A percentile compares a stretch with the other conserved stretches of the same genome.
Evolutionary conservation across 2,113 vertebrate species (phyloP).

Genomic region (Lipophrys pholis): DNA sequence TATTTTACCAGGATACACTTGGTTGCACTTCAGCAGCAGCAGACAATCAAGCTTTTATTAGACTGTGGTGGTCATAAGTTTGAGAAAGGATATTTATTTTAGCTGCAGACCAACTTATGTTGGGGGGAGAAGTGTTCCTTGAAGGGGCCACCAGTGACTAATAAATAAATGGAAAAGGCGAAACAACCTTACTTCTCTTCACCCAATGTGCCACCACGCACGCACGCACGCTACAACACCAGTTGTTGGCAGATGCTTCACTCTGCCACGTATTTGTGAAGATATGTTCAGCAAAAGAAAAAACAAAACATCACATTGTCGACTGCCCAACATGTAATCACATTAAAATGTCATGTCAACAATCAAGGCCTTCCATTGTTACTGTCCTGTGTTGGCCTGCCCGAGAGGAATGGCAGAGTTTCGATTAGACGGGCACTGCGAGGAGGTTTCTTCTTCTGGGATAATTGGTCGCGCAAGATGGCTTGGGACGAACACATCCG

Average conservation of each 20-base stretch:
- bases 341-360: conserved; percentile 36
- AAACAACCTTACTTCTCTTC: conserved; percentile 17
- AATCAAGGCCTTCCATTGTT: conserved; percentile 21
- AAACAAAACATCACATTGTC: conserved; percentile 44
- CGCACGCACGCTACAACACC: neutral
- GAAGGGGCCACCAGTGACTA: conserved; percentile 11
- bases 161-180: conserved; percentile 33
- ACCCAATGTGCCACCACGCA: conserved; percentile 11
- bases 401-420: conserved; percentile 26
- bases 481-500: conserved; percentile 49
- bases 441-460: conserved; percentile 16
- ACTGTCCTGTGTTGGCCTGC: conserved; percentile 29
- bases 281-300: conserved; percentile 37
- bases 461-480: conserved; percentile 51
- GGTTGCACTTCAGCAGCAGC: conserved; percentile 14
- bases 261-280: conserved; percentile 7
- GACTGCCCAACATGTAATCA: conserved; percentile 47
- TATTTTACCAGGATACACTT: neutral
- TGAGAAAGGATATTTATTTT: neutral
- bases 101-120: conserved; percentile 10
- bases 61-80: neutral
- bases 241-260: conserved; percentile 19
- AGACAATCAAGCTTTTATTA: neutral
- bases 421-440: conserved; percentile 28
- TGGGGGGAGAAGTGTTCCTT: conserved; percentile 29